These are phyloP conservation scores for Nibea albiflora DNA, from an alignment of 2,113 vertebrate species.

Conservation along the genomic window DNA sequence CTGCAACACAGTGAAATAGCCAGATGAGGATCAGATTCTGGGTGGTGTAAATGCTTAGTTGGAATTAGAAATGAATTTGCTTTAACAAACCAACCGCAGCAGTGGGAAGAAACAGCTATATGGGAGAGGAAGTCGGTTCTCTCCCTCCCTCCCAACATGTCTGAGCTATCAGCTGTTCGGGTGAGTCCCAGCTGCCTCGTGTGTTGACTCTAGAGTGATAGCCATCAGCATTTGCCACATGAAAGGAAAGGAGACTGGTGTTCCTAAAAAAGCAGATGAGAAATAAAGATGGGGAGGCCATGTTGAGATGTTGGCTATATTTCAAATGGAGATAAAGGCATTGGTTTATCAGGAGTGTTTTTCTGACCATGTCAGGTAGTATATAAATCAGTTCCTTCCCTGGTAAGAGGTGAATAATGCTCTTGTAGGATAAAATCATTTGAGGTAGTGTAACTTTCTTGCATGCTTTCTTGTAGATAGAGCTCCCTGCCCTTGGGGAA, in stretches of 20 bases:
- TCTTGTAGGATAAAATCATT: constrained; percentile 65
- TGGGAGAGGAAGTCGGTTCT: constrained; percentile 43
- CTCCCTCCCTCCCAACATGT: constrained; percentile 66
- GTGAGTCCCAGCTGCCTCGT: constrained; percentile 78
- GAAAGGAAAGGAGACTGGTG: constrained; percentile 73
- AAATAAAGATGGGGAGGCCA: constrained; percentile 63
- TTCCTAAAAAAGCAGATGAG: constrained; percentile 72
- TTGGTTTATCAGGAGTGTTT: constrained; percentile 65
- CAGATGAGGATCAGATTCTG: neutral
- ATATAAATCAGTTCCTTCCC: constrained; percentile 68
- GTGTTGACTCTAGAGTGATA: constrained; percentile 83
- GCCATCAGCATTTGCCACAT: constrained; percentile 83
- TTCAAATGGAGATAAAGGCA: constrained; percentile 67
- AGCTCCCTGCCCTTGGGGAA: constrained; percentile 13
- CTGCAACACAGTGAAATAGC: neutral
- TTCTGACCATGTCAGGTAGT: constrained; percentile 57
- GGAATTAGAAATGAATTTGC: constrained; percentile 9
- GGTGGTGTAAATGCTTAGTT: neutral
- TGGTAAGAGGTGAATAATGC: constrained; percentile 59
- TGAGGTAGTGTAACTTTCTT: constrained; percentile 51
- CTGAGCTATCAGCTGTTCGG: constrained; percentile 82
- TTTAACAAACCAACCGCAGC: constrained; percentile 37
- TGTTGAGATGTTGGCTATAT: constrained; percentile 56
- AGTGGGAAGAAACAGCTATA: constrained; percentile 27
- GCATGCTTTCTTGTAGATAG: constrained; percentile 53